These are phyloP conservation scores for Protonibea diacanthus DNA, from an alignment of 2,797 vertebrate species.

Conservation along the genomic window DNA sequence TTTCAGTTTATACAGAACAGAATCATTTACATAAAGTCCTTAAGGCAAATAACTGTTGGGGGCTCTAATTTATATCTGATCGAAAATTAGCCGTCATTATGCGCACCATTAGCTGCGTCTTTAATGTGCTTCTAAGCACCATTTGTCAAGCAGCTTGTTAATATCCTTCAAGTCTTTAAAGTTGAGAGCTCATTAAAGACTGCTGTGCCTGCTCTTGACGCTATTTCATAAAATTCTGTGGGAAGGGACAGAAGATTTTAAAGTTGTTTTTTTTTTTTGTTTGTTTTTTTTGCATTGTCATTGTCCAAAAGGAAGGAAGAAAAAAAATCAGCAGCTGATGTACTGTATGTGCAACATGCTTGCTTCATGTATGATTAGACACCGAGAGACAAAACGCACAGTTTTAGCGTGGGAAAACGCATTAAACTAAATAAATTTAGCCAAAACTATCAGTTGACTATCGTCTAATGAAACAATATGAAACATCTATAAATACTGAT, in stretches of 20 bases:
- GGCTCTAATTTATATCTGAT: constrained; percentile 99
- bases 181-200: constrained; percentile 99
- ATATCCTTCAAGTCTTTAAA: constrained; percentile 99
- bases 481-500: constrained; percentile 25
- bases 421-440: constrained; percentile 9
- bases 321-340: not conserved
- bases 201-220: constrained; percentile 94
- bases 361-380: not conserved
- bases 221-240: constrained; percentile 93
- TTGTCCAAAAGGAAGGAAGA: constrained; percentile 26
- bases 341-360: not conserved
- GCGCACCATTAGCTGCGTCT: constrained; percentile 99
- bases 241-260: constrained; percentile 79
- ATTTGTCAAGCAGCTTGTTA: constrained; percentile 99
- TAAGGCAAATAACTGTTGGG: constrained; percentile 99
- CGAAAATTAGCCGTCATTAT: constrained; percentile 99
- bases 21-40: constrained; percentile 99
- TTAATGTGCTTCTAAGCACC: constrained; percentile 99
- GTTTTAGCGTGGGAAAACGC: not conserved
- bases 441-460: not conserved
- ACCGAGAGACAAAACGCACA: not conserved
- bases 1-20: constrained; percentile 98
- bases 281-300: constrained; percentile 46
- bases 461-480: constrained; percentile 6
- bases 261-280: constrained; percentile 46